Conservation (phyloP, 2,888 invertebrate genomes). For the Acronicta alni region DNA sequence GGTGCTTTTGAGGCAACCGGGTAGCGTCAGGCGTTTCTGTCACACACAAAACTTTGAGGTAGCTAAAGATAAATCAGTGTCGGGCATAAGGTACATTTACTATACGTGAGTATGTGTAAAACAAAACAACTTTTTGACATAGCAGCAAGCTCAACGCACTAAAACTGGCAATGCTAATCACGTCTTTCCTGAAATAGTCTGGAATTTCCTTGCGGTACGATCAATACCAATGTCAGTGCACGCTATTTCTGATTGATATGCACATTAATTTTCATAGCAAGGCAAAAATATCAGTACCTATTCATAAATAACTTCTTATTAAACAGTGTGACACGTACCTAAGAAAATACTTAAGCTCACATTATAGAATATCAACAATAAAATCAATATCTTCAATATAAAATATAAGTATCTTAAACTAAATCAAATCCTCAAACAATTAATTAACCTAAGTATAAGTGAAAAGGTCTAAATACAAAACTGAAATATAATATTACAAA, state of each 20-base stretch:
- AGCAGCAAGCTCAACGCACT: constrained; percentile 59
- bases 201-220: constrained; percentile 72
- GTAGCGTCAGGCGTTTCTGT: constrained; percentile 59
- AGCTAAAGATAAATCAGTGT: constrained; percentile 63
- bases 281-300: constrained; percentile 11
- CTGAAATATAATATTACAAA: background rate
- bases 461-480: constrained; percentile 4
- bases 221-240: constrained; percentile 68
- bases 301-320: background rate
- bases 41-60: constrained; percentile 50
- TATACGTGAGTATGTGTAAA: constrained; percentile 52
- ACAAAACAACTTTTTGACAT: constrained; percentile 57
- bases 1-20: constrained; percentile 59
- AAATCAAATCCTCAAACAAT: background rate
- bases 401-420: background rate
- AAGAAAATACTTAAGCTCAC: too few species aligned
- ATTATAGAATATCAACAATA: too few species aligned
- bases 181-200: constrained; percentile 77
- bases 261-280: constrained; percentile 22
- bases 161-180: constrained; percentile 74
- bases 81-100: constrained; percentile 36
- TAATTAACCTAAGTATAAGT: constrained; percentile 3
- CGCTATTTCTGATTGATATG: constrained; percentile 55
- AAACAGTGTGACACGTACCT: too few species aligned
- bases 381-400: too few species aligned